Evolutionary conservation across 2,113 vertebrate genomes (phyloP), one percentile per base, ranked within the genome.

Genomic region (Scophthalmus maximus): DNA sequence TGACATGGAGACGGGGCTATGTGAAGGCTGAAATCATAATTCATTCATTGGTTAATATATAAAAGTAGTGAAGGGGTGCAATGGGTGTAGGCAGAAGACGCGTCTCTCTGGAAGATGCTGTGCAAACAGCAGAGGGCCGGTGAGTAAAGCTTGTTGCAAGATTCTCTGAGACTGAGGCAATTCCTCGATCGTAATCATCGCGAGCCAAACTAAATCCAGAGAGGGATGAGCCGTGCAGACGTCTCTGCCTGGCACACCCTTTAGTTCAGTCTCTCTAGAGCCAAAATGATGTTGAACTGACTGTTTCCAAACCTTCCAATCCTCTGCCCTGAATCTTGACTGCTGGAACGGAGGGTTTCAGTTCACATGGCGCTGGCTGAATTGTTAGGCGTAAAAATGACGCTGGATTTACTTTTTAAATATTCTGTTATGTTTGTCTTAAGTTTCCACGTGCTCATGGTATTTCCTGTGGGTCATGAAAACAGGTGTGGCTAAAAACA

Each of bases 171-270:
- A 23, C 34, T 65, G 56, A 60, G 5, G 49, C 62, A 71, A 65
- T 40, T 62, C 38, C 15, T 65, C 9, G 0, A 20, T 51, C 8
- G 6, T 34, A 34, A 44, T 34, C 29, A 49, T 32, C 15, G 10
- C 10, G 52, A 32, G 51, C 22, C 34, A 64, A 64, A 61, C 0
- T 20, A 52, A 64, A 53, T 68, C 50, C 58, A 20, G 38, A 14
- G 20, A 58, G 34, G 2, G 5, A 46, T 47, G 47, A 46, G 65
- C 17, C 17, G 50, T 2, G 5, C 17, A 36, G 36, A 14, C 2
- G 26, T 52, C 42, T 73, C 2, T 23, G 49, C 10, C 70, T 44
- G 79, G 12, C 78, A 83, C 87, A 57, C 40, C 40, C 40, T 18
- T 6, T 15, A 18, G 9, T 34, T 34, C 32, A 34, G 5, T 9